Percentiles rank a stretch among this genome's conserved stretches.
These are phyloP conservation scores for Chitala chitala DNA, from an alignment of 2,113 vertebrate species.

Conservation along the genomic window DNA sequence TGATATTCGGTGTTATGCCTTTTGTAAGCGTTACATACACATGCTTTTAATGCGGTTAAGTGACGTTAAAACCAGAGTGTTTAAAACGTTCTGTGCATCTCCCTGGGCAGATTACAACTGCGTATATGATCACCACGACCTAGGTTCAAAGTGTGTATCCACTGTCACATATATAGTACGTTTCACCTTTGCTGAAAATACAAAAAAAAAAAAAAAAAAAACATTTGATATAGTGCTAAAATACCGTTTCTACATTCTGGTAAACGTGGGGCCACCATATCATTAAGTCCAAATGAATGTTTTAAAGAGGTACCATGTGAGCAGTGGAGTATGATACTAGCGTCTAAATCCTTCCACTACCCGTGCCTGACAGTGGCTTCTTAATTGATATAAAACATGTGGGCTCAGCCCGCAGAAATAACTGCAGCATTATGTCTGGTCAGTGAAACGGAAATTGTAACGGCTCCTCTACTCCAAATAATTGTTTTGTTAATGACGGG, in stretches of 20 bases:
- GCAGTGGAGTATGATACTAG: not conserved
- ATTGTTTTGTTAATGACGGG: conserved; percentile 14
- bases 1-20: too few relatives aligned
- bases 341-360: not conserved
- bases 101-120: too few relatives aligned
- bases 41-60: too few relatives aligned
- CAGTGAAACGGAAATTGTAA: conserved; percentile 7
- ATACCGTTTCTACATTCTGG: not conserved
- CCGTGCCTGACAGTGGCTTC: not conserved
- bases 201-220: too few relatives aligned
- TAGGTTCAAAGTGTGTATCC: too few relatives aligned
- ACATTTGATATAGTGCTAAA: too few relatives aligned
- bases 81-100: too few relatives aligned
- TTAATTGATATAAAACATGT: conserved; percentile 6
- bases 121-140: too few relatives aligned
- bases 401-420: not conserved
- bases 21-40: too few relatives aligned
- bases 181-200: too few relatives aligned
- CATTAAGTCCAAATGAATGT: not conserved
- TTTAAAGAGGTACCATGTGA: not conserved
- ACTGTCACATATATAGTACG: too few relatives aligned
- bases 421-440: not conserved
- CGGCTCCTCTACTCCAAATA: not conserved
- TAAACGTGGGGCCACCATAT: not conserved
- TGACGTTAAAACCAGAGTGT: too few relatives aligned